Evolutionary conservation across 2,113 vertebrate genomes (phyloP).

Genomic region (Aplodontia rufa): DNA sequence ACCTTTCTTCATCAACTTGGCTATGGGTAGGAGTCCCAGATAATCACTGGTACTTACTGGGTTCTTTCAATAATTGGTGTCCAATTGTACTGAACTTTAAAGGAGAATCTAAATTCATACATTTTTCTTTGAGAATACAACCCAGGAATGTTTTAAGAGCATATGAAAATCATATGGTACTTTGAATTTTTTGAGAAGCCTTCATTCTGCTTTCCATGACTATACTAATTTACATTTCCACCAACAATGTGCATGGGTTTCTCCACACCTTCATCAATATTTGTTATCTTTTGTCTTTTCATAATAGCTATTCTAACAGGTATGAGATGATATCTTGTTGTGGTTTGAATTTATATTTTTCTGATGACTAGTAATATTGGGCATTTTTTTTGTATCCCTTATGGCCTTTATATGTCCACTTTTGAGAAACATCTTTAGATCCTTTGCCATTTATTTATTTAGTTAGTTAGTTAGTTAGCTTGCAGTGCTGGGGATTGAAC

Average conservation of each 20-base stretch:
- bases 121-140: conserved; percentile 7
- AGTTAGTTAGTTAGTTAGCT: neutral
- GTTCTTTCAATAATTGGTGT: neutral
- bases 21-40: neutral
- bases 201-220: neutral
- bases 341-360: neutral
- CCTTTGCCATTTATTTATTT: neutral
- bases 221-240: neutral
- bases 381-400: neutral
- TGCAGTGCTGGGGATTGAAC: neutral
- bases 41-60: neutral
- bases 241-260: neutral
- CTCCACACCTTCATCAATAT: neutral
- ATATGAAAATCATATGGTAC: neutral
- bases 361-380: neutral
- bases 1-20: neutral
- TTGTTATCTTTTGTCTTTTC: neutral
- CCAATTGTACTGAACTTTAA: neutral
- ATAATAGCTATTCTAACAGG: neutral
- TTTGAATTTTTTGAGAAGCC: neutral
- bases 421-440: neutral
- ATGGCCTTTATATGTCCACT: neutral
- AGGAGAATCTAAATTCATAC: neutral
- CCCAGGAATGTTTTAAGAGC: neutral
- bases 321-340: neutral